phyloP scores from a whole-genome alignment of 37 sponge, comb jelly and placozoan species.

The Hexactinellida sp. region DNA sequence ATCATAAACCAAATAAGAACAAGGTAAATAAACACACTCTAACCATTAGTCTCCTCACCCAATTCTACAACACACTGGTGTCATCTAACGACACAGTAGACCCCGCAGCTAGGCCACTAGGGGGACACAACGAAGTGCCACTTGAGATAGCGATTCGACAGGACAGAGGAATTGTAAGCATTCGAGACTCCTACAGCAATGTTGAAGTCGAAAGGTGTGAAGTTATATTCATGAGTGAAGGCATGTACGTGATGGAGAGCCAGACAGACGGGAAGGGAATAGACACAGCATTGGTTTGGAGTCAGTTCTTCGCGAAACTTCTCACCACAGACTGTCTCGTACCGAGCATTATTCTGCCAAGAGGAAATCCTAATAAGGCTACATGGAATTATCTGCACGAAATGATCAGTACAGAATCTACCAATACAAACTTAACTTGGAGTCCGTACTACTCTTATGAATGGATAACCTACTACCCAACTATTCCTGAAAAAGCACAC shows the following conservation, averaged over 20 bases:
- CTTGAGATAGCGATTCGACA: neutral
- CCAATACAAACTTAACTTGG: neutral
- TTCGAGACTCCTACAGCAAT: neutral
- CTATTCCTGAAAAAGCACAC: neutral
- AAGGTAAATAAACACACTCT: neutral
- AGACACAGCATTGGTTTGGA: neutral
- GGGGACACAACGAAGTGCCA: neutral
- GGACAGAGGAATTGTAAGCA: neutral
- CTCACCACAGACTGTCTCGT: neutral
- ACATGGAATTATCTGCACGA: neutral
- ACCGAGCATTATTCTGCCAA: neutral
- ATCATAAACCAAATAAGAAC: neutral
- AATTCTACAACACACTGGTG: neutral
- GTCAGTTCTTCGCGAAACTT: neutral
- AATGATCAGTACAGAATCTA: neutral
- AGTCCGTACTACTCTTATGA: neutral
- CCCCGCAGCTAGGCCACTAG: neutral
- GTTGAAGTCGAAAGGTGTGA: neutral
- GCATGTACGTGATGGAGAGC: conserved; percentile 4
- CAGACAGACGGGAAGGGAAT: neutral
- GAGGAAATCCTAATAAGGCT: neutral
- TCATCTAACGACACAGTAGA: neutral
- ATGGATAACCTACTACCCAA: conserved; percentile 5
- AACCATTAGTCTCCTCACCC: neutral
- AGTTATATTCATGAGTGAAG: neutral